Evolutionary conservation across 2,888 invertebrate species (phyloP).

Genomic region (Cantharis rustica): DNA sequence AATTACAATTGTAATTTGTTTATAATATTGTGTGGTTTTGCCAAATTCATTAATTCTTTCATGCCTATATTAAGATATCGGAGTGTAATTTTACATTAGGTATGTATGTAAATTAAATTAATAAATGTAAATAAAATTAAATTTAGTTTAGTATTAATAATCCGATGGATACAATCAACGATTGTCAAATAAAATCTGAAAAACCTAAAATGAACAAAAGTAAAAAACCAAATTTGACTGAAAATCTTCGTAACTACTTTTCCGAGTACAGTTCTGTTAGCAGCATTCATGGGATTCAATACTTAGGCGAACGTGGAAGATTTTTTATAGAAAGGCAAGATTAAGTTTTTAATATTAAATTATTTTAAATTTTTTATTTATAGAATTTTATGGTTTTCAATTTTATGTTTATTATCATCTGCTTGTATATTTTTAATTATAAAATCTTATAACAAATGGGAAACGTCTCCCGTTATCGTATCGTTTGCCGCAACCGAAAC

Average conservation of each 20-base stretch:
- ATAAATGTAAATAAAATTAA: too few relatives aligned
- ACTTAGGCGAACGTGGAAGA: conserved; percentile 35
- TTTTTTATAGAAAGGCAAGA: conserved; percentile 28
- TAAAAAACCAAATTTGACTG: background rate
- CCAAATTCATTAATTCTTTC: too few relatives aligned
- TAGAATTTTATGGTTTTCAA: conserved; percentile 1
- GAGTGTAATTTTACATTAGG: too few relatives aligned
- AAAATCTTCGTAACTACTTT: conserved; percentile 43
- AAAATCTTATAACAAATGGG: conserved; percentile 74
- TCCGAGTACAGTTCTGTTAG: conserved; percentile 21
- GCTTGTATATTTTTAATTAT: background rate
- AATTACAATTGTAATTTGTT: too few relatives aligned
- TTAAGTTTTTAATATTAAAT: background rate
- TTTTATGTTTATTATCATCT: background rate
- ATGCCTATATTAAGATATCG: too few relatives aligned
- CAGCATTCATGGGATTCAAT: conserved; percentile 37
- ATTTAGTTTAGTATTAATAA: background rate
- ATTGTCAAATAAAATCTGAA: background rate
- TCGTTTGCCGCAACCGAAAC: conserved; percentile 77
- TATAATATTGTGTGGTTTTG: too few relatives aligned
- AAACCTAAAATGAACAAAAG: background rate
- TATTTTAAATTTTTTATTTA: background rate
- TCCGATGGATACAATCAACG: background rate
- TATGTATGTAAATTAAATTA: too few relatives aligned
- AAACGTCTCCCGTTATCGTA: conserved; percentile 74